Percentiles rank a stretch among this genome's conserved stretches.
Conservation (phyloP, 2,888 invertebrate genomes). For the Drosophila picticornis region DNA sequence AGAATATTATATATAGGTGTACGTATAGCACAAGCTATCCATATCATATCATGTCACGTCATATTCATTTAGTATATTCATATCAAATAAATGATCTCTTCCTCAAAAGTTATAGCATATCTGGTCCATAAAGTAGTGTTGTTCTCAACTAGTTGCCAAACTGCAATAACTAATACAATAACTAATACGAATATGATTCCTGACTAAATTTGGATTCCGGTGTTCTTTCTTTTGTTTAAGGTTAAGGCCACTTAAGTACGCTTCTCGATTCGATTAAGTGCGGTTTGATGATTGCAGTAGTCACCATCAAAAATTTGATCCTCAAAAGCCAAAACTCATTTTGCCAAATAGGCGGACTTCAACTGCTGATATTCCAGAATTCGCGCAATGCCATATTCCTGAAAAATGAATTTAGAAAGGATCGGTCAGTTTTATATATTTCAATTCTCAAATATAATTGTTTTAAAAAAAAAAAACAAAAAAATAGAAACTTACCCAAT, state of each 20-base stretch:
- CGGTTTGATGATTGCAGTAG: conserved; percentile 32
- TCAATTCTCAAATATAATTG: not conserved
- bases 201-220: conserved; percentile 14
- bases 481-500: conserved; percentile 89
- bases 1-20: conserved; percentile 15
- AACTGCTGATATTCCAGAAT: conserved; percentile 80
- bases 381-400: conserved; percentile 83
- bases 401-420: conserved; percentile 10
- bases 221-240: conserved; percentile 11
- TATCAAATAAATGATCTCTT: conserved; percentile 25
- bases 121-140: conserved; percentile 30
- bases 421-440: conserved; percentile 2
- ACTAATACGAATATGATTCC: conserved; percentile 12
- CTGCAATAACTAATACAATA: conserved; percentile 19
- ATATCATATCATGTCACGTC: conserved; percentile 27
- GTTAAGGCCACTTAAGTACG: conserved; percentile 73
- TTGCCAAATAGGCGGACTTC: conserved; percentile 68
- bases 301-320: conserved; percentile 16
- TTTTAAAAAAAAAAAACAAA: not conserved
- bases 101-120: conserved; percentile 25
- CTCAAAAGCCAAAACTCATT: conserved; percentile 37
- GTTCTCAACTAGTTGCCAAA: conserved; percentile 22
- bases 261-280: conserved; percentile 62
- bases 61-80: conserved; percentile 22
- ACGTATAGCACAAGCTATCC: conserved; percentile 22